Base-by-base conservation (phyloP, 2,888 invertebrate species). In the Clitarchus hookeri region DNA sequence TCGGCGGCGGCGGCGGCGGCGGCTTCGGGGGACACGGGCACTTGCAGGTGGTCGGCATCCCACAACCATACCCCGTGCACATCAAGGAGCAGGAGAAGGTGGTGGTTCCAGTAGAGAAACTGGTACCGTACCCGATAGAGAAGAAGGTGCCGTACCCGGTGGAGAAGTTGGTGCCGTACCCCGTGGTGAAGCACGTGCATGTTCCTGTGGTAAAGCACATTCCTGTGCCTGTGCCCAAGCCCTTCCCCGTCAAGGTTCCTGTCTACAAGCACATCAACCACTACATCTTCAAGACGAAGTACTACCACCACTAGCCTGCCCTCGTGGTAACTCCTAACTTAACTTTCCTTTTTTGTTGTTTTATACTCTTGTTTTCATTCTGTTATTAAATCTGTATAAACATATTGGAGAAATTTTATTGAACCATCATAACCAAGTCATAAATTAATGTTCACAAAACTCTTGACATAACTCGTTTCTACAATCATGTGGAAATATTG, bases 151-250 rank as follows among this genome's bases (percentile, higher is more conserved):
- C 88, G 3, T 87, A 88, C 79, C 88, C 88, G 0, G 89, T 89
- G 13, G 85, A 87, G 84, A 83, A 84, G 23, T 84, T 85, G 16
- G 86, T 86, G 16, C 87, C 86, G 16, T 87, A 87, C 84, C 87
- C 87, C 1, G 87, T 87, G 77, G 83, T 89, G 6, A 89, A 89
- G 12, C 89, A 88, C 36, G 89, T 90, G 36, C 89, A 88, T 27
- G 89, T 90, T 26, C 89, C 94, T 89, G 94, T 91, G 91, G 93
- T 92, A 84, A 93, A 93, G 36, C 92, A 94, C 36, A 92, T 92
- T 89, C 94, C 95, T 88, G 95, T 96, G 26, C 94, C 94, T 90
- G 94, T 95, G 54, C 94, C 93, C 88, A 87, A 86, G n/a, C 87
- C 87, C 19, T 86, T 88, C 90, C 11, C 91, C 6, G 91, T 91